These are phyloP conservation scores for Paracanthobrama guichenoti DNA, from an alignment of 2,113 vertebrate species.

Conservation along the genomic window DNA sequence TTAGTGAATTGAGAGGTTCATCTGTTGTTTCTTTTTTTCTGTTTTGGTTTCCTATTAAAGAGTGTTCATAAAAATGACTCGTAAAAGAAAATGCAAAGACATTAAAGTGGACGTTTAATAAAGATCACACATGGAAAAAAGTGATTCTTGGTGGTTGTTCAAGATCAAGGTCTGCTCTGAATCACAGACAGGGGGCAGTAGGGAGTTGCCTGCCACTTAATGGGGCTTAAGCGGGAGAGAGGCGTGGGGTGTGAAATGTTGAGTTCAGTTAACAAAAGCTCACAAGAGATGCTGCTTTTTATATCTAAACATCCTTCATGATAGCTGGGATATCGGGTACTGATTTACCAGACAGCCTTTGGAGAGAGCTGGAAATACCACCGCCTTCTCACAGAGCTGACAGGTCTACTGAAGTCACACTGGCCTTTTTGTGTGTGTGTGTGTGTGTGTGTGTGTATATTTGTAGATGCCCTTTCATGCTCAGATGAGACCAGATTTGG, in stretches of 20 bases:
- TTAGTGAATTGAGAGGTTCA: slow-evolving; percentile 39
- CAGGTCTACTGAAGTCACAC: background rate
- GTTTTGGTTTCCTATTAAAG: slow-evolving; percentile 50
- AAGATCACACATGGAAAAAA: slow-evolving; percentile 56
- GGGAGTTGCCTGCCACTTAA: background rate
- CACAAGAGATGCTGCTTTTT: slow-evolving; percentile 27
- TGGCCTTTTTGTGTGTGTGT: background rate
- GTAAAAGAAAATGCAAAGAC: slow-evolving; percentile 53
- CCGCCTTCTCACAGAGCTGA: background rate
- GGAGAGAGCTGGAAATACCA: background rate
- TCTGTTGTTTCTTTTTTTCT: background rate
- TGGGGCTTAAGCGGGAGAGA: background rate
- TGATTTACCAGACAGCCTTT: slow-evolving; percentile 16
- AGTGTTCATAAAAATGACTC: slow-evolving; percentile 56
- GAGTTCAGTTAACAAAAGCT: slow-evolving; percentile 19
- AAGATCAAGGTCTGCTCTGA: background rate
- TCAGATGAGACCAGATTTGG: slow-evolving; percentile 31
- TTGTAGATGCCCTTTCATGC: slow-evolving; percentile 26
- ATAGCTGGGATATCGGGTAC: slow-evolving; percentile 6
- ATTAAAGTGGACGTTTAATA: slow-evolving; percentile 61
- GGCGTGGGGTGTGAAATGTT: background rate
- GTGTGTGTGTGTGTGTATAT: background rate
- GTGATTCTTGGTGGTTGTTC: background rate
- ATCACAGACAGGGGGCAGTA: slow-evolving; percentile 48
- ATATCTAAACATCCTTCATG: slow-evolving; percentile 20